Base-by-base conservation (phyloP, 2,797 vertebrate species). In the Ateles fusciceps region DNA sequence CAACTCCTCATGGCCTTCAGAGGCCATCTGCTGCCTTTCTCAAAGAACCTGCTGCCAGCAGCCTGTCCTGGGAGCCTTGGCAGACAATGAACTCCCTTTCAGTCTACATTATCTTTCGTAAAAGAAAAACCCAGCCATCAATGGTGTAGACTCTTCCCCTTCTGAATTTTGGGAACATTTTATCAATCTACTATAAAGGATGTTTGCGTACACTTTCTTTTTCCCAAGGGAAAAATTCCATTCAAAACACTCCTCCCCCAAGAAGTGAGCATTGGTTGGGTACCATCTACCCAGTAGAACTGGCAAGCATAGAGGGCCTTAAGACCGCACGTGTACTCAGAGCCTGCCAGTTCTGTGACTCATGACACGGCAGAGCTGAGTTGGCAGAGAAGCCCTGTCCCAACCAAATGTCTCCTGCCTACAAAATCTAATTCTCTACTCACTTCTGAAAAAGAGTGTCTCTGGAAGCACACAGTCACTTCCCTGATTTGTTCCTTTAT, bases 261-360 rank as follows among this genome's bases (percentile, higher is more conserved):
- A 96, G 81, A 96, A 93, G 80, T 80, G 84, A 94, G 95, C 91
- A 92, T 61, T 94, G 72, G n/a, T 97, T 80, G 91, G 57, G 91
- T 59, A 94, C 78, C 48, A 86, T 80, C 46, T 12, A 97, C 91
- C 94, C 76, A 83, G 75, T 46, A 95, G 95, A 96, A 80, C 96
- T 98, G 98, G 97, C 97, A 97, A 72, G 64, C 52, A 3, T 1
- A 89, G 83, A 96, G 83, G 95, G 95, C 96, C 97, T 97, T 91
- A 85, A 96, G 97, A 93, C 89, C 10, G 30, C 80, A 28, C 97
- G 96, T 97, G 97, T 96, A 88, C 94, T 93, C 78, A 79, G 84
- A 95, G 93, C 46, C 72, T 98, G 96, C 97, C 98, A 98, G 97
- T 97, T 94, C 96, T 96, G 86, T 98, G 98, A 98, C 97, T 98